Percentiles rank a stretch among this genome's conserved stretches.
phyloP scores from a whole-genome alignment of 1,140 invertebrate species.

The Heliconius nattereri region DNA sequence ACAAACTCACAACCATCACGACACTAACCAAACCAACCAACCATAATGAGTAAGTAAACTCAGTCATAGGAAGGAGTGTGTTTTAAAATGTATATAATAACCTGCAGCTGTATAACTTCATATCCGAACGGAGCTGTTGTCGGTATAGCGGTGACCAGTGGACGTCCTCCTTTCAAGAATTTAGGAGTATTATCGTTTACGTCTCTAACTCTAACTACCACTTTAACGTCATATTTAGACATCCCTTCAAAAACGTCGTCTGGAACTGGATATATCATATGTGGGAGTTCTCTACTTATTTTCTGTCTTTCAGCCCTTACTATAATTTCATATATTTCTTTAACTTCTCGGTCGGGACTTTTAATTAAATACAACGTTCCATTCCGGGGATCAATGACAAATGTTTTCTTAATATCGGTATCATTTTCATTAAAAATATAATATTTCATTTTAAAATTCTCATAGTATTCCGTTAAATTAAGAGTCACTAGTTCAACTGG shows the following conservation, averaged over 20 bases:
- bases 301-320: constrained; percentile 86
- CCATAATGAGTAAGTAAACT: too few relatives aligned
- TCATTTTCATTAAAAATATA: constrained; percentile 83
- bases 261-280: constrained; percentile 87
- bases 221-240: constrained; percentile 83
- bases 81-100: constrained; percentile 44
- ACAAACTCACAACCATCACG: too few relatives aligned
- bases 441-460: constrained; percentile 82
- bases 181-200: constrained; percentile 91
- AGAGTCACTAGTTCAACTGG: constrained; percentile 86
- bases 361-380: constrained; percentile 86
- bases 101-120: constrained; percentile 87
- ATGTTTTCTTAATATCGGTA: constrained; percentile 81
- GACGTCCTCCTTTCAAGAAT: constrained; percentile 86
- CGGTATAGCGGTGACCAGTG: constrained; percentile 89
- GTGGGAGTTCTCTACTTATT: constrained; percentile 84
- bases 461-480: constrained; percentile 84
- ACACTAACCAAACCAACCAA: too few relatives aligned
- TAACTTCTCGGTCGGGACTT: constrained; percentile 86
- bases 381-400: constrained; percentile 87
- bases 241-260: constrained; percentile 86
- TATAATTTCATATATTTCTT: constrained; percentile 84
- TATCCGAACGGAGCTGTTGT: constrained; percentile 90
- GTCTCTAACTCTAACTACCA: constrained; percentile 88
- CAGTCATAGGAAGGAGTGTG: too few relatives aligned